Evolutionary conservation across 1,140 invertebrate species (phyloP).

Genomic region (Platorchestia sp.): DNA sequence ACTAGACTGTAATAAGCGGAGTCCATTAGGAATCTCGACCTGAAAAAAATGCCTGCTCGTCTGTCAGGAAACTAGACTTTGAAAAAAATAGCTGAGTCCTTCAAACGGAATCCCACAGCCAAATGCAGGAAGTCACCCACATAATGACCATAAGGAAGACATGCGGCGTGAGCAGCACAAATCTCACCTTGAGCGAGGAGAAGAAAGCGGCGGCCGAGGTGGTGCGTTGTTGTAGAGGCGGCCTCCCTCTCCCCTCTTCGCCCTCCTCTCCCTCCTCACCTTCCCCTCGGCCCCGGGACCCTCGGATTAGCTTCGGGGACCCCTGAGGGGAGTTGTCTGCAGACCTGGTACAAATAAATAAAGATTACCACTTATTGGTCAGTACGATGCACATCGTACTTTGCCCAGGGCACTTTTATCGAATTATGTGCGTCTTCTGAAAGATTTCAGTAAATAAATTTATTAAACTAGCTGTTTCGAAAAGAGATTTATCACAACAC

Average conservation of each 20-base stretch:
- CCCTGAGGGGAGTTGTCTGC: constrained; percentile 35
- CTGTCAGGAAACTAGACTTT: background rate
- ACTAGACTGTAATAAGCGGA: too few species aligned
- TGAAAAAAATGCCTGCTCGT: too few species aligned
- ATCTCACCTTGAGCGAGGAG: background rate
- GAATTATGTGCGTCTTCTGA: too few species aligned
- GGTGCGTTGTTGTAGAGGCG: background rate
- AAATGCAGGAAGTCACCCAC: background rate
- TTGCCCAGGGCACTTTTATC: too few species aligned
- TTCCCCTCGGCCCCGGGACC: background rate
- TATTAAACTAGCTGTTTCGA: too few species aligned
- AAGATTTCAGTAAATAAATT: too few species aligned
- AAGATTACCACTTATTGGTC: too few species aligned
- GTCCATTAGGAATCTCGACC: too few species aligned
- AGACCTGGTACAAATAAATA: background rate
- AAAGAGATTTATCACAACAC: too few species aligned
- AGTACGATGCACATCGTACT: too few species aligned
- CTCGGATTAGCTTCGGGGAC: background rate
- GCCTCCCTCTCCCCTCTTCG: background rate
- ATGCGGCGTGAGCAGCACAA: too few species aligned
- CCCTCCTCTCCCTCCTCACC: constrained; percentile 17
- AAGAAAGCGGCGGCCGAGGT: constrained; percentile 7
- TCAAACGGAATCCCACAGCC: background rate
- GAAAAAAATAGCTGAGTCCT: background rate
- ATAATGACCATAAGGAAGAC: too few species aligned